Percentiles rank a stretch among this genome's conserved stretches.
phyloP scores from a whole-genome alignment of 2,888 invertebrate species.

The Diarsia rubi region DNA sequence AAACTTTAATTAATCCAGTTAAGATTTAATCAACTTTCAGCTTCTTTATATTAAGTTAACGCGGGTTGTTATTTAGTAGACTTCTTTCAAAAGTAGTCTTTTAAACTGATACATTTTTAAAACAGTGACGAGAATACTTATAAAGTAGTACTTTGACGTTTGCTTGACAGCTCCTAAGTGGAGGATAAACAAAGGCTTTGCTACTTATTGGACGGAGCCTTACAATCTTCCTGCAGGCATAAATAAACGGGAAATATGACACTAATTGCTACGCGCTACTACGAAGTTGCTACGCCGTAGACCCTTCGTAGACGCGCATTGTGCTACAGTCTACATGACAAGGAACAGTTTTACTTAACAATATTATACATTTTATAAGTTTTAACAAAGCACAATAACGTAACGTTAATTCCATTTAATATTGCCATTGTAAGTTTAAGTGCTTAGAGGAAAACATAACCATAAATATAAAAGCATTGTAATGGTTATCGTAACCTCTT shows the following conservation, averaged over 20 bases:
- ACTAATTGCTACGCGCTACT: constrained; percentile 80
- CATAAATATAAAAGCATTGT: constrained; percentile 47
- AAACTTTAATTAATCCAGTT: neutral
- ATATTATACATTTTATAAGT: constrained; percentile 34
- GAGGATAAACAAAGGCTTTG: constrained; percentile 61
- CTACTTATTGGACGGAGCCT: constrained; percentile 52
- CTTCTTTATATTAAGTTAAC: constrained; percentile 1
- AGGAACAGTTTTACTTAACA: constrained; percentile 45
- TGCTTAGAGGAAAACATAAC: constrained; percentile 42
- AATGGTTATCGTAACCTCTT: constrained; percentile 69
- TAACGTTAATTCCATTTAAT: constrained; percentile 24
- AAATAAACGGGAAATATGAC: constrained; percentile 77
- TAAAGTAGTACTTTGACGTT: constrained; percentile 58
- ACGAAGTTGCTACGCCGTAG: constrained; percentile 75
- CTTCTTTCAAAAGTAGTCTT: constrained; percentile 5
- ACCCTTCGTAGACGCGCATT: constrained; percentile 69
- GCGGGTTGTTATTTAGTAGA: neutral
- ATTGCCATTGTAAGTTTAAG: constrained; percentile 29
- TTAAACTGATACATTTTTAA: constrained; percentile 41
- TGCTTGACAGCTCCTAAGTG: constrained; percentile 42
- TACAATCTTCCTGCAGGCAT: constrained; percentile 64
- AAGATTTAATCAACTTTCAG: constrained; percentile 9
- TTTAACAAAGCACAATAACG: constrained; percentile 15
- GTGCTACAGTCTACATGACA: constrained; percentile 43
- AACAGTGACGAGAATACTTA: constrained; percentile 8